Base-by-base conservation (phyloP, 2,113 vertebrate species). In the Trogon melanurus region DNA sequence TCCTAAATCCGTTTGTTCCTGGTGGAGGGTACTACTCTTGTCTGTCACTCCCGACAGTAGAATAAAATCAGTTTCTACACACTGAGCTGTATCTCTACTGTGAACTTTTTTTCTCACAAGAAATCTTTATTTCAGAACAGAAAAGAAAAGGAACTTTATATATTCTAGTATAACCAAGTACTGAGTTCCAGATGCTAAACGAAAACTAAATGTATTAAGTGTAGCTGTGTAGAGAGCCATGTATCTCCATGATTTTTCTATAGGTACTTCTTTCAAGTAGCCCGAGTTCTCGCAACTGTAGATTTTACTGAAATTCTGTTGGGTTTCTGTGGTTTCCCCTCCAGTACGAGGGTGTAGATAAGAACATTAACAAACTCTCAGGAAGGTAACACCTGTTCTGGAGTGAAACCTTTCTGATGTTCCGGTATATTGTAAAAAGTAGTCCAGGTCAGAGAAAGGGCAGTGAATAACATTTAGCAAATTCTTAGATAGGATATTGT, bases 211-310 rank as follows among this genome's bases (percentile, higher is more conserved):
- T n/a, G 32, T 23, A 32, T 36, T 5, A 62, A 58, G 34, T 18
- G 26, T 73, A 36, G 21, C 22, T 71, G 10, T 78, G 61, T 48
- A 64, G 38, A 11, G 83, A 56, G 29, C 64, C 11, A 20, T 12
- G 12, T 15, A 13, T 47, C 34, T 67, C 51, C 7, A 3, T 56
- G 20, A 44, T 22, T 74, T 81, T 67, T 60, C 16, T 6, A 4
- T 22, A n/a, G 18, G 17, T 54, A 12, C 15, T 47, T 69, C 25
- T 61, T 50, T 65, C 48, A 79, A 26, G 45, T 23, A 56, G 21
- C 34, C 19, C 0, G 1, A 22, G 14, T 60, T 84, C 6, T 64
- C 6, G 11, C 13, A 34, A 11, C 7, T 65, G 9, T 9, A 16
- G 12, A 7, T 83, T 85, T 92, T n/a, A 27, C 9, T 88, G 14